Conservation (phyloP, 2,113 vertebrate genomes). For the Meleagris gallopavo region DNA sequence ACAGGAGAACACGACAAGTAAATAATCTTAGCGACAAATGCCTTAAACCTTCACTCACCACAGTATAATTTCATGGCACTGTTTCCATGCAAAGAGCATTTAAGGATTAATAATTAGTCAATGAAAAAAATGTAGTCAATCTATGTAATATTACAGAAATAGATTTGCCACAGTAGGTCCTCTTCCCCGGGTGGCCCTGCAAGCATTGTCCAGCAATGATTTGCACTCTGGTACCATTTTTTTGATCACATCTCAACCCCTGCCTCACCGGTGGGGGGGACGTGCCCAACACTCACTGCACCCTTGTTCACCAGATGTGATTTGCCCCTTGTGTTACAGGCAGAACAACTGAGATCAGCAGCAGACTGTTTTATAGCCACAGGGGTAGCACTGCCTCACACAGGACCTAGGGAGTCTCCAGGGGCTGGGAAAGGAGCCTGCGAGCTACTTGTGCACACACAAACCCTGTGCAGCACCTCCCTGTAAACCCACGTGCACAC, state of each 20-base stretch:
- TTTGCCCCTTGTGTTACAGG: neutral
- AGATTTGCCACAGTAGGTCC: neutral
- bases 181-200: neutral
- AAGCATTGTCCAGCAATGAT: neutral
- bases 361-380: neutral
- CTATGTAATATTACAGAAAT: neutral
- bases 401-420: neutral
- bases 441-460: neutral
- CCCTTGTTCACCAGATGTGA: neutral
- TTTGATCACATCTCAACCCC: neutral
- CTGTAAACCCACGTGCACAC: neutral
- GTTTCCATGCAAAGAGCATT: neutral
- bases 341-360: neutral
- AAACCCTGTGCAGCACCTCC: rapidly evolving
- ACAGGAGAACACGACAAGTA: neutral
- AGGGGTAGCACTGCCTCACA: neutral
- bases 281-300: rapidly evolving
- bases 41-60: neutral
- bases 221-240: neutral
- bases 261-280: rapidly evolving
- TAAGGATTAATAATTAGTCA: constrained; percentile 28
- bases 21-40: neutral
- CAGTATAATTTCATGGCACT: neutral
- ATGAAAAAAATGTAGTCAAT: neutral
- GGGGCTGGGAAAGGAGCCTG: neutral